These are phyloP conservation scores for Anneissia japonica DNA, from an alignment of 35 echinoderm and acorn worm genomes.

Conservation along the genomic window DNA sequence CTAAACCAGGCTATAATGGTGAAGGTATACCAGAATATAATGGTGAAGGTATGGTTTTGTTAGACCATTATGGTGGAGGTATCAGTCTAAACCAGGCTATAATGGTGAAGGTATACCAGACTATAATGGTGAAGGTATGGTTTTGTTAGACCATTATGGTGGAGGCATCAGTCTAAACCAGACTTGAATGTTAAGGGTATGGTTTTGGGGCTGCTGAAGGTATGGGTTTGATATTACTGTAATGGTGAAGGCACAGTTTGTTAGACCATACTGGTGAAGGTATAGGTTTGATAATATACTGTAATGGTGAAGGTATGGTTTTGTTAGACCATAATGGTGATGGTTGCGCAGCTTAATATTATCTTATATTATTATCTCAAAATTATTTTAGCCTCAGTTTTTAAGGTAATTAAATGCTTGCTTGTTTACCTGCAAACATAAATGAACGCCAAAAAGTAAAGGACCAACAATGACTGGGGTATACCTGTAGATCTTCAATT, in stretches of 20 bases:
- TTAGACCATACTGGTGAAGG: background rate
- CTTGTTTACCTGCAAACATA: no score
- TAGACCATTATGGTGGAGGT: background rate
- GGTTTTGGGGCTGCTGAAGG: background rate
- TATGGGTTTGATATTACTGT: background rate
- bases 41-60: background rate
- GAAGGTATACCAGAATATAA: background rate
- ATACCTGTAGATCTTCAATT: no score
- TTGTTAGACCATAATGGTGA: background rate
- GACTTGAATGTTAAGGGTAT: background rate
- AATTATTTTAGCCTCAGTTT: no score
- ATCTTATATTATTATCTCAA: no score
- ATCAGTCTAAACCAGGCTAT: no score
- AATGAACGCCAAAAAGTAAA: no score
- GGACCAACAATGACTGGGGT: no score
- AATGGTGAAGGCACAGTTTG: background rate
- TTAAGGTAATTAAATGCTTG: no score
- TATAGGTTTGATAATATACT: background rate
- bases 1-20: no score
- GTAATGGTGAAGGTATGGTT: background rate
- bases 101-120: background rate
- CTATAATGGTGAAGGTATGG: background rate
- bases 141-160: background rate
- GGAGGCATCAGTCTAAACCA: background rate
- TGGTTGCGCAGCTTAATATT: no score